Evolutionary conservation across 2,113 vertebrate species (phyloP).

Genomic region (Python bivittatus): DNA sequence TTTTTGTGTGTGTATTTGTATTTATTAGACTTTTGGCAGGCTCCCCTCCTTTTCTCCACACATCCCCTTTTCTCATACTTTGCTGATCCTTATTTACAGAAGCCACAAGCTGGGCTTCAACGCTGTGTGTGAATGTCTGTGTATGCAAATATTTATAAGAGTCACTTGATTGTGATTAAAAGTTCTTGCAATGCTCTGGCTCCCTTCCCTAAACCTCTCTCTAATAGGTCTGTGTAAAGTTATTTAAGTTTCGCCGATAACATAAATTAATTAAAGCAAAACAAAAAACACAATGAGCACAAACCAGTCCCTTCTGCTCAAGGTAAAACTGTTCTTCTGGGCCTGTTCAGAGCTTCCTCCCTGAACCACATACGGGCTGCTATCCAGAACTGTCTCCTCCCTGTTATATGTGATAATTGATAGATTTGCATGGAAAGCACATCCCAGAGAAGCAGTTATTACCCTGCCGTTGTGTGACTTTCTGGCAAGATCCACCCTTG

Average conservation of each 20-base stretch:
- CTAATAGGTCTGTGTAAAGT: conserved; percentile 54
- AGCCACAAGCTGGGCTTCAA: conserved; percentile 66
- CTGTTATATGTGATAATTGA: neutral
- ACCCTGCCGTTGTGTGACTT: conserved; percentile 10
- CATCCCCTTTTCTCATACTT: conserved; percentile 60
- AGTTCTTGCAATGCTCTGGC: conserved; percentile 57
- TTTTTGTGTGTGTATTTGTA: conserved; percentile 64
- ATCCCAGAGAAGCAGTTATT: conserved; percentile 11
- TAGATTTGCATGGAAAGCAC: conserved; percentile 6
- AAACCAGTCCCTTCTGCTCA: conserved; percentile 16
- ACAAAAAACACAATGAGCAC: conserved; percentile 20
- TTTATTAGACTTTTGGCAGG: conserved; percentile 76
- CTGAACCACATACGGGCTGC: conserved; percentile 19
- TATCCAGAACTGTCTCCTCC: conserved; percentile 23
- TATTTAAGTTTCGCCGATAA: conserved; percentile 61
- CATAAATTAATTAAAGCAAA: neutral
- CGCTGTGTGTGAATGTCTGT: conserved; percentile 39
- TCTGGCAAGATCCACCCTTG: conserved; percentile 45
- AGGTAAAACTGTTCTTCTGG: neutral
- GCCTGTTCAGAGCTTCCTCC: conserved; percentile 36
- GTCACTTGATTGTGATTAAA: conserved; percentile 70
- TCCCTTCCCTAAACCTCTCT: conserved; percentile 53
- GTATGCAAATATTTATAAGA: conserved; percentile 78
- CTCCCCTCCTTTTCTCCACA: neutral
- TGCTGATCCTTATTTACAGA: conserved; percentile 71